phyloP scores from a whole-genome alignment of 2,113 vertebrate genomes.

The Balaenoptera acutorostrata region DNA sequence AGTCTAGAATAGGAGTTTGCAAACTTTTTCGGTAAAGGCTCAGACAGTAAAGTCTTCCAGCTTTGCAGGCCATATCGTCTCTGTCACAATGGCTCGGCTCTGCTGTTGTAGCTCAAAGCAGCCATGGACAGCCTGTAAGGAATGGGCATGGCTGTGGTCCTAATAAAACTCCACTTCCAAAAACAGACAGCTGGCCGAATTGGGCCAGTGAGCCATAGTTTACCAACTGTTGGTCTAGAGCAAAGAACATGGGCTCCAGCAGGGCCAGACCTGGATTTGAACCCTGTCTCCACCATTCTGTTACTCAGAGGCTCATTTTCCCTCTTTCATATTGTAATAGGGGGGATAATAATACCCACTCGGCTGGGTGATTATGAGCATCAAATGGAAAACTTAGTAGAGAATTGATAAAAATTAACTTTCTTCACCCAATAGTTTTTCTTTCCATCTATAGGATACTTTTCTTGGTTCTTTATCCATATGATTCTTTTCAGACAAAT shows the following conservation, averaged over 20 bases:
- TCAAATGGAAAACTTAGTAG: neutral
- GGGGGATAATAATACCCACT: neutral
- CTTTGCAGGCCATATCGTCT: neutral
- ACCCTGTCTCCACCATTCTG: neutral
- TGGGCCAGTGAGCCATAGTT: rapidly evolving
- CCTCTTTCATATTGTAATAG: neutral
- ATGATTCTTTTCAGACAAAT: neutral
- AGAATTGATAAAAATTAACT: neutral
- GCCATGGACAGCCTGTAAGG: rapidly evolving
- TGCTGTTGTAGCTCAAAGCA: rapidly evolving
- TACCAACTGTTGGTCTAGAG: neutral
- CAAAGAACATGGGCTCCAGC: neutral
- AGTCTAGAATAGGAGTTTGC: neutral
- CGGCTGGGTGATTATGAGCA: neutral
- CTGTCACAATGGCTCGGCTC: neutral
- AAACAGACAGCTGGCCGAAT: neutral
- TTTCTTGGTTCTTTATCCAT: neutral
- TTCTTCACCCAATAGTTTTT: neutral
- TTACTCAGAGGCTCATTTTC: neutral
- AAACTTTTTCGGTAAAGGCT: neutral
- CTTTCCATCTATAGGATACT: rapidly evolving
- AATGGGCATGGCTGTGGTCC: neutral
- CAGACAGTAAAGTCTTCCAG: neutral
- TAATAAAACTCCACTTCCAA: neutral
- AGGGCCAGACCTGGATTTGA: neutral